Percentiles rank a stretch among this genome's conserved stretches.
Conservation (phyloP, 2,797 vertebrate genomes). For the Urosaurus nigricauda region DNA sequence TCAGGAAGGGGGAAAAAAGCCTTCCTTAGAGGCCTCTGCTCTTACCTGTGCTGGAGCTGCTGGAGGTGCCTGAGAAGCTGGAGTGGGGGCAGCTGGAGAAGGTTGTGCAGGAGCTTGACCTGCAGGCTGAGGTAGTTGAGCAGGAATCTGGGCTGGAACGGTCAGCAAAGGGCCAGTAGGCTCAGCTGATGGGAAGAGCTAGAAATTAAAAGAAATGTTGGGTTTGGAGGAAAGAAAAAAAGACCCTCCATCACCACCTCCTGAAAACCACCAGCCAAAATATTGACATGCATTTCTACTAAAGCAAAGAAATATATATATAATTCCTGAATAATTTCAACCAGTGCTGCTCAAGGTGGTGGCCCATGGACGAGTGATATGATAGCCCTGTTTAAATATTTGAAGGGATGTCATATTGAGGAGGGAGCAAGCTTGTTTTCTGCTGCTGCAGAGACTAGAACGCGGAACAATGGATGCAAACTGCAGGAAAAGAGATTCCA, state of each 20-base stretch:
- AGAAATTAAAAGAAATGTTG: background rate
- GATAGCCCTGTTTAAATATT: too few species aligned
- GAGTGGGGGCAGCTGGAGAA: conserved; percentile 79
- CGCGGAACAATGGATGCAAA: too few species aligned
- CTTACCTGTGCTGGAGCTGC: conserved; percentile 77
- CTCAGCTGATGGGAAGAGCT: conserved; percentile 90
- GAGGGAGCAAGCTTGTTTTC: too few species aligned
- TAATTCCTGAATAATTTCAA: too few species aligned
- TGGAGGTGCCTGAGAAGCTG: conserved; percentile 76
- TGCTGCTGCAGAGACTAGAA: too few species aligned
- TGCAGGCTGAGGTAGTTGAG: conserved; percentile 92
- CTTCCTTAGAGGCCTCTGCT: background rate
- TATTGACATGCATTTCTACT: background rate
- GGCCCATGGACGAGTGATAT: too few species aligned
- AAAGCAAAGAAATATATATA: background rate
- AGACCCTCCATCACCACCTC: background rate
- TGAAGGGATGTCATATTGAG: too few species aligned
- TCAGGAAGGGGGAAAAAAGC: too few species aligned
- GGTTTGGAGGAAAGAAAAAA: background rate
- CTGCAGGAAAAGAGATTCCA: too few species aligned
- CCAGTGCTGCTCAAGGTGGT: too few species aligned
- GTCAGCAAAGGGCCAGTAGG: conserved; percentile 84
- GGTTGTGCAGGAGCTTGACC: conserved; percentile 82
- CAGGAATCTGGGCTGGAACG: conserved; percentile 81
- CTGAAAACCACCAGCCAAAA: background rate